Conservation (phyloP, 2,888 invertebrate genomes). For the Acrobasis suavella region DNA sequence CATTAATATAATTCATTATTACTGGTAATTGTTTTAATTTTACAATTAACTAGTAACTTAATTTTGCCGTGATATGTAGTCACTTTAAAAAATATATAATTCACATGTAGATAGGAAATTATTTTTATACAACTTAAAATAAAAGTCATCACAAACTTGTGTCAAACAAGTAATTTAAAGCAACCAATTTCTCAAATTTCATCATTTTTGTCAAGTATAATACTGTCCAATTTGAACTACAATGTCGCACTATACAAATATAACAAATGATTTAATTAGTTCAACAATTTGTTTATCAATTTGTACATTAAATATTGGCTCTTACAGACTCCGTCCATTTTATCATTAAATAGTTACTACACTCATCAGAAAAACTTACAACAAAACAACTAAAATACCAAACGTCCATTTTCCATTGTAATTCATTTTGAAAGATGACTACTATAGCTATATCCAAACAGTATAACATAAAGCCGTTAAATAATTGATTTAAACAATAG, state of each 20-base stretch:
- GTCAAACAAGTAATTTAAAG: no score
- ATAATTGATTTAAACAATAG: no score
- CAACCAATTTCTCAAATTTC: no score
- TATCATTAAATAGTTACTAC: not conserved
- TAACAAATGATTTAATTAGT: not conserved
- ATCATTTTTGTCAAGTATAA: not conserved
- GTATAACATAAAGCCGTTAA: no score
- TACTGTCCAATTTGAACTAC: conserved; percentile 14
- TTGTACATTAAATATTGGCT: not conserved
- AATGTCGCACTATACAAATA: not conserved
- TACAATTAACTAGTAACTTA: conserved; percentile 25
- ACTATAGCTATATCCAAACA: no score
- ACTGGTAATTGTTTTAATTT: not conserved
- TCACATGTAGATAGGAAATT: no score
- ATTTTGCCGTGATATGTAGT: conserved; percentile 40
- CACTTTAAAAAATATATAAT: not conserved
- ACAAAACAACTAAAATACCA: no score
- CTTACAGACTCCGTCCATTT: not conserved
- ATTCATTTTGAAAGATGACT: no score
- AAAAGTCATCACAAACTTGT: no score
- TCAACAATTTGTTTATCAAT: not conserved
- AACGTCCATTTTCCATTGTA: no score
- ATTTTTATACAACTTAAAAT: no score
- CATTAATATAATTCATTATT: not conserved
- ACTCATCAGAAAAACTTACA: no score